Evolutionary conservation across 2,888 invertebrate genomes (phyloP).

Genomic region (Serrognathus titanus): DNA sequence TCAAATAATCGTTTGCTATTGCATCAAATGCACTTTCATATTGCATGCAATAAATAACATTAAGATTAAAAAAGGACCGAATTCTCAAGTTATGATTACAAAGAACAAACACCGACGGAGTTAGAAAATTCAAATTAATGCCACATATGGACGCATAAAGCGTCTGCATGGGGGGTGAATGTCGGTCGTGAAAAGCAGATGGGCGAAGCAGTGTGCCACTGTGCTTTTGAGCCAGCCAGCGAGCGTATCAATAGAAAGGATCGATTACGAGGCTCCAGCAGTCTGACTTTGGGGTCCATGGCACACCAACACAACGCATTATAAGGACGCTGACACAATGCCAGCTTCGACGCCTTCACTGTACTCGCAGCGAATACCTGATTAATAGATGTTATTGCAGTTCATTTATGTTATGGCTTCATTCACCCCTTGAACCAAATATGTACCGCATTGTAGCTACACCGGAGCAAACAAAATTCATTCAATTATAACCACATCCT

Average conservation of each 20-base stretch:
- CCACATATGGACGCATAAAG: not conserved
- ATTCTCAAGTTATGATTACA: too few relatives aligned
- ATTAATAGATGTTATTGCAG: not conserved
- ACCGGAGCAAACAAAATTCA: too few relatives aligned
- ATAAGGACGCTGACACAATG: slow-evolving; percentile 14
- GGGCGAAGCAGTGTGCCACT: not conserved
- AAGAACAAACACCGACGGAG: too few relatives aligned
- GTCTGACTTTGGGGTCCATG: slow-evolving; percentile 15
- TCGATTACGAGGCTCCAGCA: slow-evolving; percentile 11
- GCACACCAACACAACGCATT: slow-evolving; percentile 8
- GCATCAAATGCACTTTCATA: too few relatives aligned
- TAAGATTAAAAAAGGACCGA: too few relatives aligned
- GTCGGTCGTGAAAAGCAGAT: not conserved
- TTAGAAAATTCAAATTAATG: not conserved
- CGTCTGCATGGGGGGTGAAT: not conserved
- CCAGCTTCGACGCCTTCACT: not conserved
- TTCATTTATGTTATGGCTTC: not conserved
- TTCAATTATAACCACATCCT: too few relatives aligned
- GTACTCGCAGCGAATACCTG: not conserved
- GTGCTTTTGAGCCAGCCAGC: not conserved
- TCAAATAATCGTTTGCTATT: too few relatives aligned
- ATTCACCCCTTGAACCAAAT: too few relatives aligned
- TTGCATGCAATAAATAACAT: too few relatives aligned
- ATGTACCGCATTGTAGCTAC: too few relatives aligned
- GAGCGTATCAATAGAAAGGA: slow-evolving; percentile 2